A percentile compares a stretch with the other conserved stretches of the same genome.
phyloP scores from a whole-genome alignment of 1,140 invertebrate species.

The Polyergus mexicanus region DNA sequence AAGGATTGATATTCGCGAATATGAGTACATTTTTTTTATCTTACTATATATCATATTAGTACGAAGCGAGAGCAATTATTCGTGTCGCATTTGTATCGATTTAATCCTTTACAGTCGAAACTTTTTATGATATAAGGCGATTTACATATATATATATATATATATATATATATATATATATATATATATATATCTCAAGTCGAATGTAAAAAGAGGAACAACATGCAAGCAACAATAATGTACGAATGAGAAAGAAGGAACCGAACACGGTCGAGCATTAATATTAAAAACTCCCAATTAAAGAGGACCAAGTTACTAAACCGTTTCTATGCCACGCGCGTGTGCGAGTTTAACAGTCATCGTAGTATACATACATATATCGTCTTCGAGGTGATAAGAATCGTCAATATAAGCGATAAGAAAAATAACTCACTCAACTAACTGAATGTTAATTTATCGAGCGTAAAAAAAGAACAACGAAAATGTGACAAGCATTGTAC shows the following conservation, averaged over 20 bases:
- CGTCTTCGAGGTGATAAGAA: conserved; percentile 59
- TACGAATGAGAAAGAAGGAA: neutral
- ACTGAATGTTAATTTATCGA: conserved; percentile 62
- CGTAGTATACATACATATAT: conserved; percentile 54
- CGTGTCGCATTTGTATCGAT: conserved; percentile 19
- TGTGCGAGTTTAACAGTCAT: conserved; percentile 55
- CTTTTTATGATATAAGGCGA: conserved; percentile 1
- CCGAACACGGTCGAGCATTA: conserved; percentile 23
- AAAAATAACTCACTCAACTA: conserved; percentile 33
- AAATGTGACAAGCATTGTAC: conserved; percentile 69
- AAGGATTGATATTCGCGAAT: neutral
- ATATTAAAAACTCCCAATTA: conserved; percentile 68
- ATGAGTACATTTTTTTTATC: neutral
- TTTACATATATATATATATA: neutral
- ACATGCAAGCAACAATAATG: conserved; percentile 40
- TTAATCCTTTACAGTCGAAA: conserved; percentile 11
- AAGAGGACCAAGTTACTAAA: conserved; percentile 75
- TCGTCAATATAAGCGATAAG: conserved; percentile 66
- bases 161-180: no score
- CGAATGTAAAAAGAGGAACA: neutral
- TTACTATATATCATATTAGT: neutral
- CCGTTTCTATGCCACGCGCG: conserved; percentile 63
- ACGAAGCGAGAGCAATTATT: conserved; percentile 2
- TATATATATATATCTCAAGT: neutral
- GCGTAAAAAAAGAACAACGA: conserved; percentile 72